A percentile compares a stretch with the other conserved stretches of the same genome.
Conservation (phyloP, 2,888 invertebrate genomes). For the Fragum whitleyi region DNA sequence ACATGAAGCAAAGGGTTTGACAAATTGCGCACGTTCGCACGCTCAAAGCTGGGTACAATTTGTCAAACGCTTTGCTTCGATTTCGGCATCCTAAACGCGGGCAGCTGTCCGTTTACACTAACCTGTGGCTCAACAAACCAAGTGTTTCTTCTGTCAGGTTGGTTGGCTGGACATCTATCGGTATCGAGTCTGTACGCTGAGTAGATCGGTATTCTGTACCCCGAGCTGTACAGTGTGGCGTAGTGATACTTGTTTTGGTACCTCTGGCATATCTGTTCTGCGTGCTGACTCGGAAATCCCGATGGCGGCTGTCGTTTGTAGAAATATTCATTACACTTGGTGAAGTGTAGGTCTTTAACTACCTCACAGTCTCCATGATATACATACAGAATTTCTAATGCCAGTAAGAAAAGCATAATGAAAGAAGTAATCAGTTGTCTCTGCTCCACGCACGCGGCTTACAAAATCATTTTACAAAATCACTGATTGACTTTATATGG, state of each 20-base stretch:
- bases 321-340: not conserved
- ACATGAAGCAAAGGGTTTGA: too few relatives aligned
- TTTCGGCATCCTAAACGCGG: too few relatives aligned
- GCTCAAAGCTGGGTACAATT: too few relatives aligned
- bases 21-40: too few relatives aligned
- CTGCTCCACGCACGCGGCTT: too few relatives aligned
- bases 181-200: not conserved
- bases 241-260: constrained; percentile 16
- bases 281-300: not conserved
- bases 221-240: constrained; percentile 13
- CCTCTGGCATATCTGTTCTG: constrained; percentile 6
- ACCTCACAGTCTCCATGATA: not conserved
- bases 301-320: not conserved
- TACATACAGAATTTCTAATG: not conserved
- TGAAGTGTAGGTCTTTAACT: not conserved
- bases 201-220: constrained; percentile 1
- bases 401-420: not conserved
- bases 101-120: too few relatives aligned
- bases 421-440: too few relatives aligned
- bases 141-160: constrained; percentile 15
- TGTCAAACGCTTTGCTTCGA: too few relatives aligned
- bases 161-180: not conserved
- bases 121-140: constrained; percentile 36
- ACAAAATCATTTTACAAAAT: too few relatives aligned
- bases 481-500: too few relatives aligned